These are phyloP conservation scores for Acrobasis suavella DNA, from an alignment of 2,888 invertebrate genomes.

Conservation along the genomic window DNA sequence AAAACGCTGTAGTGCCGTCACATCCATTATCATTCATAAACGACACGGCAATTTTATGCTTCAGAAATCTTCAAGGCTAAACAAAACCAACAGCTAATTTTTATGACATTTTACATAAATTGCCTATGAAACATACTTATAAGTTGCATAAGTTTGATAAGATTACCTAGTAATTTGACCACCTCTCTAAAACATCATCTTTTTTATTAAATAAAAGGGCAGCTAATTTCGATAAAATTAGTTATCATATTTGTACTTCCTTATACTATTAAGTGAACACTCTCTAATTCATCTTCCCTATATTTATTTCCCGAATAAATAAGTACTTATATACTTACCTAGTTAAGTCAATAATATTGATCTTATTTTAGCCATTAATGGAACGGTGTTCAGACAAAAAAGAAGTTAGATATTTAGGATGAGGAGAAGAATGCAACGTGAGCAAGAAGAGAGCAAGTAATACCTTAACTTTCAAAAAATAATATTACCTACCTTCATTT, in stretches of 20 bases:
- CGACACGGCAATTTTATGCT: slow-evolving; percentile 10
- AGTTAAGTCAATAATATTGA: background rate
- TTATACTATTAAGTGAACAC: background rate
- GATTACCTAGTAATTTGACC: too few relatives aligned
- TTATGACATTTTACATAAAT: background rate
- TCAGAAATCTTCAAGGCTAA: slow-evolving; percentile 13
- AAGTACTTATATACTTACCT: background rate
- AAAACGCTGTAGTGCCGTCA: slow-evolving; percentile 5
- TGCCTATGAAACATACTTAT: background rate
- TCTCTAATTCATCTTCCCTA: background rate
- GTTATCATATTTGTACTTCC: background rate
- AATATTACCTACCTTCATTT: background rate
- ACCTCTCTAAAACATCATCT: background rate
- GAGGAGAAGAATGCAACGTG: background rate
- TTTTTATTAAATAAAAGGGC: background rate
- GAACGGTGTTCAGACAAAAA: too few relatives aligned
- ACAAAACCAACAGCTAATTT: slow-evolving; percentile 7
- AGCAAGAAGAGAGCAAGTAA: background rate
- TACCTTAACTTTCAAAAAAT: background rate
- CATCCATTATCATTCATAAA: slow-evolving; percentile 7
- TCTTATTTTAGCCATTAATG: too few relatives aligned
- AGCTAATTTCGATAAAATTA: background rate
- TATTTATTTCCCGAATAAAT: background rate
- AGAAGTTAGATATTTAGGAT: background rate
- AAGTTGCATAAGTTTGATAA: background rate